Percentiles rank a stretch among this genome's conserved stretches.
These are phyloP conservation scores for Calyptommatus sinebrachiatus DNA, from an alignment of 2,113 vertebrate species.

Conservation along the genomic window DNA sequence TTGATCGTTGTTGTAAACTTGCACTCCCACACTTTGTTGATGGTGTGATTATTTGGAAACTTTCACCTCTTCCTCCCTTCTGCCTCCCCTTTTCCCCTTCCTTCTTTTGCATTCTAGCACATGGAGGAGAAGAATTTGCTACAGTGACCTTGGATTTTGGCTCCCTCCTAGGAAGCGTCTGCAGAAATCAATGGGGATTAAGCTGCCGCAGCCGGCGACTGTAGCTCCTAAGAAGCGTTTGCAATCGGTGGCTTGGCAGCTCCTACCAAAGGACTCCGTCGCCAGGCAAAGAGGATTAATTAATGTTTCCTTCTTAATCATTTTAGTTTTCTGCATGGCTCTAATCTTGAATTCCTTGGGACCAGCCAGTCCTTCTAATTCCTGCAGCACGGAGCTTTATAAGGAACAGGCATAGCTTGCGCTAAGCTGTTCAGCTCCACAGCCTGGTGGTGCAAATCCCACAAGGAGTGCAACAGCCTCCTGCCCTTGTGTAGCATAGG, in stretches of 20 bases:
- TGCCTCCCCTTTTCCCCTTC: not conserved
- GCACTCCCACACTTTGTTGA: too few species aligned
- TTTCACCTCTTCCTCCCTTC: not conserved
- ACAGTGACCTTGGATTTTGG: constrained; percentile 10
- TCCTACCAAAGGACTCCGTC: constrained; percentile 21
- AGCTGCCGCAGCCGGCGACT: not conserved
- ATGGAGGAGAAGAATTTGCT: not conserved
- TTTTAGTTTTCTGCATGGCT: constrained; percentile 10
- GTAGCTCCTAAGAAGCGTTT: not conserved
- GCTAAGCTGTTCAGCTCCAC: not conserved
- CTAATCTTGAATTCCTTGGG: constrained; percentile 7
- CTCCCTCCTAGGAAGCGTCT: not conserved
- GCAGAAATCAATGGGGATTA: constrained; percentile 18
- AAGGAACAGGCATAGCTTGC: not conserved
- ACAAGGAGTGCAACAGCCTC: not conserved
- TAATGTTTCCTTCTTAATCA: constrained; percentile 33
- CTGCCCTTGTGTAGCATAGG: not conserved
- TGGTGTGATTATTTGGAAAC: too few species aligned
- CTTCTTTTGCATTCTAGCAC: not conserved
- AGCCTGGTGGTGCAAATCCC: constrained; percentile 1
- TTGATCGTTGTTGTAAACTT: too few species aligned
- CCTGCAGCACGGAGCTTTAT: not conserved
- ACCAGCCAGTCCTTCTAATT: not conserved
- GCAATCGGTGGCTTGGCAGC: not conserved
- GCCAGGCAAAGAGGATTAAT: constrained; percentile 32